Evolutionary conservation across 2,797 vertebrate species (phyloP).

Genomic region (Accipiter badius): DNA sequence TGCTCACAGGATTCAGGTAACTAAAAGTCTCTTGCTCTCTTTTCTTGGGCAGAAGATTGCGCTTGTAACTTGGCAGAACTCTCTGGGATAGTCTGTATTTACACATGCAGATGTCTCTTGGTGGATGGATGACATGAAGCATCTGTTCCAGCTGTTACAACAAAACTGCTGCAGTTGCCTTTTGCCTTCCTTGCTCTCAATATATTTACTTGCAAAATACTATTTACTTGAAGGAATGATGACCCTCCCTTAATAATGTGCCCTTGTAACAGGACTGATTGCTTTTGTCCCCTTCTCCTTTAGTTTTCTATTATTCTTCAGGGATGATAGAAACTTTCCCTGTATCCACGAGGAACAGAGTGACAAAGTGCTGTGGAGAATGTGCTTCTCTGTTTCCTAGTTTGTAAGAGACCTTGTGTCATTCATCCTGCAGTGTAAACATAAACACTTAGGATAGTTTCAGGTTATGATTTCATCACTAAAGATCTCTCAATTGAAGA

Average conservation of each 20-base stretch:
- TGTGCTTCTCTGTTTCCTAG: not conserved
- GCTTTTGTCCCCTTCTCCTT: not conserved
- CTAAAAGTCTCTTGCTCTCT: not conserved
- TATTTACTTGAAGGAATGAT: not conserved
- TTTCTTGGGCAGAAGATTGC: not conserved
- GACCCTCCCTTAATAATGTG: not conserved
- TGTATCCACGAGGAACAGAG: not conserved
- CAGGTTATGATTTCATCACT: not conserved
- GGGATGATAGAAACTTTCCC: not conserved
- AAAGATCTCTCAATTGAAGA: not conserved
- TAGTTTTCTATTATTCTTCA: not conserved
- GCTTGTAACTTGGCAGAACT: not conserved
- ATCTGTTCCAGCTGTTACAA: not conserved
- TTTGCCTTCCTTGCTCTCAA: not conserved
- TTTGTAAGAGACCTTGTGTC: not conserved
- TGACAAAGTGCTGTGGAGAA: not conserved
- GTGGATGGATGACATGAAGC: not conserved
- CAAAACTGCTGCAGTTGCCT: not conserved
- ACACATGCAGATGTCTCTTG: not conserved
- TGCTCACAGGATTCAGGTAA: slow-evolving; percentile 97
- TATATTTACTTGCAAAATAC: not conserved
- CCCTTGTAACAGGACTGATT: not conserved
- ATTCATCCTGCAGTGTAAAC: not conserved
- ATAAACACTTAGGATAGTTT: not conserved
- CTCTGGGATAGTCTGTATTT: not conserved